Evolutionary conservation across 2,888 invertebrate genomes (phyloP).

Genomic region (Cryptus armator): DNA sequence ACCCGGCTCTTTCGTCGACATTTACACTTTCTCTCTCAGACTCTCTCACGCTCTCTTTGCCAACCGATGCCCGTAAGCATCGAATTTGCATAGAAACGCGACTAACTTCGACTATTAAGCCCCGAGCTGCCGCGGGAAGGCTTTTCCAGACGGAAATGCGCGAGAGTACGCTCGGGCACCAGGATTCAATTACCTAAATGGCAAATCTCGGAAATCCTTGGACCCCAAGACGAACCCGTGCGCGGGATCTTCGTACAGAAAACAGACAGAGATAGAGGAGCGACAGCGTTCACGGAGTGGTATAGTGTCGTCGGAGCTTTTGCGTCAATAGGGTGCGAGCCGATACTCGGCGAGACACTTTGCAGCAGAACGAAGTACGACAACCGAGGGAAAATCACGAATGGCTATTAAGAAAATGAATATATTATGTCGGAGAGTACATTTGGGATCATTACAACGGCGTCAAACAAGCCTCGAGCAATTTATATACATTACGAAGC

Average conservation of each 20-base stretch:
- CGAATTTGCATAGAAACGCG: slow-evolving; percentile 83
- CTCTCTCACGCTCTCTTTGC: slow-evolving; percentile 38
- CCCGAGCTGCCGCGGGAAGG: slow-evolving; percentile 72
- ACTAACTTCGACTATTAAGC: slow-evolving; percentile 82
- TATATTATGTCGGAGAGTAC: slow-evolving; percentile 47
- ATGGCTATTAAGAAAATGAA: slow-evolving; percentile 54
- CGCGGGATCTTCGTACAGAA: slow-evolving; percentile 36
- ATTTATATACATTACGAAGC: background rate
- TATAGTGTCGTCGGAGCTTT: slow-evolving; percentile 24
- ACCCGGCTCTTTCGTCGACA: slow-evolving; percentile 41
- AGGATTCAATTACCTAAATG: slow-evolving; percentile 79
- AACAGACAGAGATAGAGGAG: slow-evolving; percentile 24
- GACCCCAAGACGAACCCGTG: slow-evolving; percentile 44
- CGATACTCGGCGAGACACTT: slow-evolving; percentile 20
- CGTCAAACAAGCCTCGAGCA: background rate
- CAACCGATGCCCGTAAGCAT: slow-evolving; percentile 80
- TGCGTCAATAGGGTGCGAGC: slow-evolving; percentile 56
- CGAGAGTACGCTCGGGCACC: slow-evolving; percentile 55
- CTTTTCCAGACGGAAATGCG: slow-evolving; percentile 48
- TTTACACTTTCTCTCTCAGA: slow-evolving; percentile 31
- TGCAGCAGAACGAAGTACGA: slow-evolving; percentile 25
- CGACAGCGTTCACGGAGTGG: background rate
- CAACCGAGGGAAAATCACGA: slow-evolving; percentile 54
- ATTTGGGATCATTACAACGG: background rate
- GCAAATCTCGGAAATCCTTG: slow-evolving; percentile 74